Evolutionary conservation across 2,797 vertebrate species (phyloP), one percentile per base, ranked within the genome.

Genomic region (Lycodopsis pacificus): DNA sequence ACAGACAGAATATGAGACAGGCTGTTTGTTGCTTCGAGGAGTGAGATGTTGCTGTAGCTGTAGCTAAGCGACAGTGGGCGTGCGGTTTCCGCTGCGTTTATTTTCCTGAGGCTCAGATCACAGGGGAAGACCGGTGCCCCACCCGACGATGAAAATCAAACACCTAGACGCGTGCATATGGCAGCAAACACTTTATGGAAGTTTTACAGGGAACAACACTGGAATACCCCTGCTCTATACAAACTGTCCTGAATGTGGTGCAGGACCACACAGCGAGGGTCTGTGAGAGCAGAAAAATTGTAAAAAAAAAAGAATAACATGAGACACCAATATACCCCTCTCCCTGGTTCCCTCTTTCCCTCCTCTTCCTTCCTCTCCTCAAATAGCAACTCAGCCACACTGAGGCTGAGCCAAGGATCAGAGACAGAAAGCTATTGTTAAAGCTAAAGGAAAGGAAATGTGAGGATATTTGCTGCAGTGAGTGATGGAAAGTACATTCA

Each of bases 391-490:
- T 71, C 44, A 73, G 71, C 79, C 77, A 32, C 70, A 62, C 34
- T 15, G 61, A 79, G 20, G 65, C 65, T 65, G 56, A 79, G 72
- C 81, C 72, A 85, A 65, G 32, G 38, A 68, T 57, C 62, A 46
- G 68, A 87, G 65, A 90, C 66, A 86, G 81, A 84, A 78, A 71
- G 59, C 76, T 65, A 86, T 87, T 92, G 90, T 90, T 83, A 65
- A 79, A 79, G 71, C 59, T 73, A 38, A 77, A 46, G 53, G 49
- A 48, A 49, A 53, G 36, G 58, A 81, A 34, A 80, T 73, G 76
- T 36, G 20, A 71, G 51, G 32, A 65, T 59, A 54, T 53, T 59
- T 56, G 53, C 65, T 63, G 51, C 63, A 56, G 57, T 7, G 1
- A 49, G 46, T 42, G 14, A 2, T 48, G 49, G 40, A 59, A 68